A percentile compares a stretch with the other conserved stretches of the same genome.
Evolutionary conservation across 2,797 vertebrate species (phyloP).

Genomic region (Gallirallus australis): DNA sequence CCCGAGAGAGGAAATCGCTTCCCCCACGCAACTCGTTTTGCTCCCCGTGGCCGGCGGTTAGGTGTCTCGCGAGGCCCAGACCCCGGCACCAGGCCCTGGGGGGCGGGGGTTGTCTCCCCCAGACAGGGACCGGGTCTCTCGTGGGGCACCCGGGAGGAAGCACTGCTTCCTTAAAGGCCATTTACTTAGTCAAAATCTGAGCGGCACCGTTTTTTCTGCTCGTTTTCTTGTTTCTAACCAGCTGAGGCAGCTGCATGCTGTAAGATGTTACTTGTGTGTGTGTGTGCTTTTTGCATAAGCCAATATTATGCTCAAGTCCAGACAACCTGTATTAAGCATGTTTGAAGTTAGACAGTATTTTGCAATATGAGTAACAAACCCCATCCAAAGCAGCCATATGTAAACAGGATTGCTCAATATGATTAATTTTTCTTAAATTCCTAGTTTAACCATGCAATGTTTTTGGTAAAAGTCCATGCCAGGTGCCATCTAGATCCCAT

Average conservation of each 20-base stretch:
- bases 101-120: neutral
- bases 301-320: neutral
- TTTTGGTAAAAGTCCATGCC: neutral
- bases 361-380: neutral
- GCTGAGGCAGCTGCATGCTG: neutral
- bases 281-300: neutral
- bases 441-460: neutral
- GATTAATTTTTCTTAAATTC: neutral
- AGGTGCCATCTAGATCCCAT: neutral
- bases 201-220: neutral
- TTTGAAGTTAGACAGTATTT: neutral
- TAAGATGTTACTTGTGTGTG: neutral
- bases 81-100: neutral
- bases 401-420: neutral
- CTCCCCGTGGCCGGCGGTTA: neutral
- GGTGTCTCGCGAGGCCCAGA: neutral
- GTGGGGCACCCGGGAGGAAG: too few relatives aligned
- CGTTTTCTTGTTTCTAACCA: neutral
- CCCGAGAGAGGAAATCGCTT: neutral
- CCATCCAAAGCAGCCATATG: neutral
- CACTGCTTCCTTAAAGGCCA: accelerated
- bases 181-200: neutral
- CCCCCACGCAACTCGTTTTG: accelerated
- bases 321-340: neutral
- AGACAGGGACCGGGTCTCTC: too few relatives aligned